Base-by-base conservation (phyloP, 2,797 vertebrate species). In the Lophius americanus region DNA sequence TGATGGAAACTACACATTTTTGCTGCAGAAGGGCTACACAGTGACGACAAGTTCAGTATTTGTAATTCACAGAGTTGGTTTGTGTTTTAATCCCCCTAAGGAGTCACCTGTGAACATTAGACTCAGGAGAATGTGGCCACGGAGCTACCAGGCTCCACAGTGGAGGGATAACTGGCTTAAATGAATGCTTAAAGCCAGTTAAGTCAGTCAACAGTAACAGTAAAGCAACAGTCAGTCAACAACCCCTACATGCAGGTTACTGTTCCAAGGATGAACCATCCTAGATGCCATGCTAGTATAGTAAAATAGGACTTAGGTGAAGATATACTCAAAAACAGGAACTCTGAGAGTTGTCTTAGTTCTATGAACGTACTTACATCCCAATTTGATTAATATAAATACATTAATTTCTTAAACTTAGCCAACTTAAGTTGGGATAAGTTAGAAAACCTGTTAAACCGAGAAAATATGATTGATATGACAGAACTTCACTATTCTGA, bases 81-180 rank as follows among this genome's bases (percentile, higher is more conserved):
- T 86, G 73, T 85, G 76, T 81, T 80, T 77, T 67, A 76, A 65
- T 64, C 60, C 73, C 83, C 70, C 42, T 43, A 60, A 60, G 58
- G 71, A 82, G 78, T 79, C 83, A 83, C 77, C 79, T 89, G 86
- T 73, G 80, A 86, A 80, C 75, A 60, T 87, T 82, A 85, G 51
- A 59, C 58, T 48, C 33, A 0, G 32, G 67, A 61, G 61, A 73
- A 64, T 44, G 73, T 62, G 70, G 74, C 62, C 64, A 59, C 63
- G 64, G 39, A 13, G 33, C 65, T 14, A 46, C 59, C 14, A 51
- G 70, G 66, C 64, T 57, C 71, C 58, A 41, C 60, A 39, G 41
- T 70, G 53, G 44, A 68, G 62, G 54, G 51, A 68, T 48, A 51
- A 78, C 70, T 84, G 78, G 41, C 78, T 72, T 47, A 47, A 49